Evolutionary conservation across 2,797 vertebrate genomes (phyloP).

Genomic region (Danio kyathit): DNA sequence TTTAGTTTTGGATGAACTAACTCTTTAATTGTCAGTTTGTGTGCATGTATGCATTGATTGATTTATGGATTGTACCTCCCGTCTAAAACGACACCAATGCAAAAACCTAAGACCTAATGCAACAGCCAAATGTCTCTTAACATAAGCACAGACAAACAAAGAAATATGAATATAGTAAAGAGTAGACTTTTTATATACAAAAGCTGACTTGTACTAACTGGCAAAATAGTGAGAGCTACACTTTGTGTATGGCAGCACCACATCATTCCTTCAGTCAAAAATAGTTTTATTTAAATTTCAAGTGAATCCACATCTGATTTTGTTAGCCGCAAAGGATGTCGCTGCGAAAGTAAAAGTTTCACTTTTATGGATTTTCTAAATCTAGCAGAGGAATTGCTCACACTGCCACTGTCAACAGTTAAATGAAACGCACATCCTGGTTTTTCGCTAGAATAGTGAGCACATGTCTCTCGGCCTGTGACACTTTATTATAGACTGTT

Average conservation of each 20-base stretch:
- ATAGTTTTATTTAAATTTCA: neutral
- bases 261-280: neutral
- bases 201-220: too few relatives aligned
- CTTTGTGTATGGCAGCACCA: neutral
- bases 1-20: too few relatives aligned
- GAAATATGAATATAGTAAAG: too few relatives aligned
- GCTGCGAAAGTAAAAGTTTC: neutral
- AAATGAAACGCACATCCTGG: neutral
- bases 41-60: too few relatives aligned
- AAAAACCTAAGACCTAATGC: neutral
- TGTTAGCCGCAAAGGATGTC: neutral
- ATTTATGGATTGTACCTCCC: too few relatives aligned
- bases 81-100: too few relatives aligned
- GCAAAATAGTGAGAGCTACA: neutral
- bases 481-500: slow-evolving; percentile 50
- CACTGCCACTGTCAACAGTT: neutral
- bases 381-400: neutral
- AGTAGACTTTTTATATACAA: too few relatives aligned
- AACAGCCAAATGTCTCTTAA: neutral
- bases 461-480: slow-evolving; percentile 2
- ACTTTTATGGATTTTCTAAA: slow-evolving; percentile 16
- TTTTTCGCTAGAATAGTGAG: slow-evolving; percentile 2
- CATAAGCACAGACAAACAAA: too few relatives aligned
- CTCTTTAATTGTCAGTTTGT: too few relatives aligned
- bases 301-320: neutral